Evolutionary conservation across 2,888 invertebrate genomes (phyloP), one percentile per base, ranked within the genome.

Genomic region (Anagyrus pseudococci): DNA sequence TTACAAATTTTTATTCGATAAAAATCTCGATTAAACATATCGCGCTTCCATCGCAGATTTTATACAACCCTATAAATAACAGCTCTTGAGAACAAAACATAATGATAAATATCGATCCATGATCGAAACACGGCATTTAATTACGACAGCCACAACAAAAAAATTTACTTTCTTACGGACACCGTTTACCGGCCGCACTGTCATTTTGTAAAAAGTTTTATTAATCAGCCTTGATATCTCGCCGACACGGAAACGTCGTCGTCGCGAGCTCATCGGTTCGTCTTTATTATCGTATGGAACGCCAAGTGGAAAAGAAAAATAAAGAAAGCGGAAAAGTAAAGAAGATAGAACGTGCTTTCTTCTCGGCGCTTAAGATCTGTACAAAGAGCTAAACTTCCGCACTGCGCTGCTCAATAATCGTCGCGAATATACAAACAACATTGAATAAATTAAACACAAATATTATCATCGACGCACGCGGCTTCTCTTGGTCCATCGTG

Each of bases 381-480:
- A 58, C 63, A 64, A 29, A 41, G 59, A 62, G 10, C 44, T 41
- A 47, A 49, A 53, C 40, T 64, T 20, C 57, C 56, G 37, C 61
- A 62, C n/a, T 59, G 41, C 37, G 64, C 70, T 69, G 66, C 68
- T 68, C 70, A 69, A 66, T 55, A 58, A 68, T 63, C 54, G 69
- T 65, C 50, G 67, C 65, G 61, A 19, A n/a, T 67, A 68, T 65
- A 70, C 63, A 67, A 65, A 67, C 53, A 60, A 61, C 55, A n/a
- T n/a, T n/a, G n/a, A 69, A 69, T 65, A 63, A 72, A 68, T 70
- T 67, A 72, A 68, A 48, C 59, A 29, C 49, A 60, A 60, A 60
- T 60, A 66, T 62, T 20, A 58, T 54, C 61, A 44, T 64, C 44
- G 50, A 58, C 29, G 48, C 58, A 47, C 63, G 48, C 15, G 22